These are phyloP conservation scores for Agrilus planipennis DNA, from an alignment of 1,140 invertebrate species.

Conservation along the genomic window DNA sequence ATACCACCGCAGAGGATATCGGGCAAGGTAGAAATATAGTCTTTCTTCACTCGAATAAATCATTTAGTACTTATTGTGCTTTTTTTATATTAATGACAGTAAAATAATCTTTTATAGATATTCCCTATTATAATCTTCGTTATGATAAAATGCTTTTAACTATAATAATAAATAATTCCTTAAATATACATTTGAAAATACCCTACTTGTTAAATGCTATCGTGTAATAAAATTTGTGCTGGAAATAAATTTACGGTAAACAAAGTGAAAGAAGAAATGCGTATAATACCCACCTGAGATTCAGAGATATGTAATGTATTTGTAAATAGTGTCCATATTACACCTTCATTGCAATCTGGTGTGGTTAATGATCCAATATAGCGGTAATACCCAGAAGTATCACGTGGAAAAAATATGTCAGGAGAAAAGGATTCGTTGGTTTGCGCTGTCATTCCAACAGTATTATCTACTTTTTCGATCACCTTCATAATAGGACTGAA, in stretches of 20 bases:
- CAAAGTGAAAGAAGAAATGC: neutral
- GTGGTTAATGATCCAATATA: slow-evolving; percentile 68
- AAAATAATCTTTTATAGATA: too few species aligned
- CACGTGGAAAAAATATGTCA: slow-evolving; percentile 39
- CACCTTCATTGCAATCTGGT: slow-evolving; percentile 56
- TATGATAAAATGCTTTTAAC: too few species aligned
- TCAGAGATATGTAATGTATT: slow-evolving; percentile 45
- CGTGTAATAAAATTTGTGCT: neutral
- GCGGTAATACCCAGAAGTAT: slow-evolving; percentile 44
- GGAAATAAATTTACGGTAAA: neutral
- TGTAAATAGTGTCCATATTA: slow-evolving; percentile 61
- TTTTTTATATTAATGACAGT: too few species aligned
- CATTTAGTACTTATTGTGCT: too few species aligned
- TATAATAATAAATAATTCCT: too few species aligned
- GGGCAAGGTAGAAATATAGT: too few species aligned
- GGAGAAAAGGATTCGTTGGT: slow-evolving; percentile 32
- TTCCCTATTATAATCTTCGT: too few species aligned
- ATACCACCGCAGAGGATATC: too few species aligned
- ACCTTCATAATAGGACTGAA: slow-evolving; percentile 39
- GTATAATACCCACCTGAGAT: slow-evolving; percentile 37
- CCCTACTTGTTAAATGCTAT: neutral
- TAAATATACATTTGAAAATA: neutral
- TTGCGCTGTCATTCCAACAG: slow-evolving; percentile 17
- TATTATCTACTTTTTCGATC: slow-evolving; percentile 33
- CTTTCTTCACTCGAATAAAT: too few species aligned